These are phyloP conservation scores for Rhyacophila evoluta DNA, from an alignment of 2,888 invertebrate species.

Conservation along the genomic window DNA sequence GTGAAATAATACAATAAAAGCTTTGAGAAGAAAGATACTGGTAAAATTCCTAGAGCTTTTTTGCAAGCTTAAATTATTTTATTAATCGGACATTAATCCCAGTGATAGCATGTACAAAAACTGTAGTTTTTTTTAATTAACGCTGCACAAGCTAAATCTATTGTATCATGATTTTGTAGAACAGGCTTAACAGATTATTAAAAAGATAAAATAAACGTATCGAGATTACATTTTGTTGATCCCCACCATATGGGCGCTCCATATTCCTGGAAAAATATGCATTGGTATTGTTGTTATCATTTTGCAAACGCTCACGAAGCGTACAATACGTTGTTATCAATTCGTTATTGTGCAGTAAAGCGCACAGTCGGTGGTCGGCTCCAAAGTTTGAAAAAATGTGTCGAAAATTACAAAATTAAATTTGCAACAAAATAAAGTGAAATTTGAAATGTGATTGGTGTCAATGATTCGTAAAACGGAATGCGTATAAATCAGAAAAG, in stretches of 20 bases:
- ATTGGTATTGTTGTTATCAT: neutral
- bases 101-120: no score
- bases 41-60: no score
- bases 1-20: no score
- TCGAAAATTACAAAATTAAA: no score
- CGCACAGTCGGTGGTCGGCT: no score
- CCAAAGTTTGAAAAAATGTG: no score
- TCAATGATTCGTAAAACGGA: conserved; percentile 29
- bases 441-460: neutral
- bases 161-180: neutral
- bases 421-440: neutral
- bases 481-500: conserved; percentile 49
- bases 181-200: neutral
- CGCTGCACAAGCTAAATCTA: no score
- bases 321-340: neutral
- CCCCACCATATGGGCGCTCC: conserved; percentile 44
- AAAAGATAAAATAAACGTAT: conserved; percentile 10
- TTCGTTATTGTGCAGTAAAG: neutral
- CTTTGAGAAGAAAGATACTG: no score
- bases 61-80: no score
- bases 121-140: no score
- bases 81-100: no score
- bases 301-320: neutral
- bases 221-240: conserved; percentile 45
- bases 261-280: neutral